phyloP scores from a whole-genome alignment of 30 jellyfish, hydroid and myxozoan genomes.

The Clytia hemisphaerica region DNA sequence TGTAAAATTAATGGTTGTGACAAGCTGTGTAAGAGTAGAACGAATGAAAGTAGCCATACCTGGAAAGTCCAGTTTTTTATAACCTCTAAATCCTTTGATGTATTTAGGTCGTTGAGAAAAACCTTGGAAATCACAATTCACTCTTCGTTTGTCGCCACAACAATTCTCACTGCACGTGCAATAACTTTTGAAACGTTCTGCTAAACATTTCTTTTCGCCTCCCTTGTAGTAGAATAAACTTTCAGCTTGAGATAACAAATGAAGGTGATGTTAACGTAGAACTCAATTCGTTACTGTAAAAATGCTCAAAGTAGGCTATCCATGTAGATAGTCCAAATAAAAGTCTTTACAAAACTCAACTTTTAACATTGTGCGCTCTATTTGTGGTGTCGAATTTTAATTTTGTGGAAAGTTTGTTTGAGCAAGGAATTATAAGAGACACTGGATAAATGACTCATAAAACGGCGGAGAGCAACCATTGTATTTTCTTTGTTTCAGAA shows the following conservation, averaged over 20 bases:
- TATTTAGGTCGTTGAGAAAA: conserved; percentile 53
- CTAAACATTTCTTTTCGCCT: conserved; percentile 36
- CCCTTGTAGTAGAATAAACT: conserved; percentile 69
- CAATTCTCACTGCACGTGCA: conserved; percentile 73
- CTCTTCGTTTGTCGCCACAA: conserved; percentile 48
- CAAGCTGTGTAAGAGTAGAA: too few relatives aligned
- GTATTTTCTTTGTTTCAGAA: too few relatives aligned
- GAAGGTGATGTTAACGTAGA: too few relatives aligned
- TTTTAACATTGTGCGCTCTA: neutral
- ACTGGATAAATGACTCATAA: too few relatives aligned
- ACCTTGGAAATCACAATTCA: conserved; percentile 63
- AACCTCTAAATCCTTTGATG: conserved; percentile 26
- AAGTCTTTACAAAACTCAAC: neutral
- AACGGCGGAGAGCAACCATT: too few relatives aligned
- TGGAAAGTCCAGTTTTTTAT: conserved; percentile 62
- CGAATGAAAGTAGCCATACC: conserved; percentile 28
- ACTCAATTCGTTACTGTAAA: too few relatives aligned
- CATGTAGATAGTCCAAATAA: neutral
- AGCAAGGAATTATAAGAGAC: too few relatives aligned
- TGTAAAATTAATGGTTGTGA: too few relatives aligned
- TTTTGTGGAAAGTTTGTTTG: too few relatives aligned
- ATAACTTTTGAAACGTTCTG: conserved; percentile 53
- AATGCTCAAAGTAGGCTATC: conserved; percentile 24
- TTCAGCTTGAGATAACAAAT: too few relatives aligned
- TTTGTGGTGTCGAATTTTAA: neutral